Conservation (phyloP, 2,113 vertebrate species). For the Pardalotus punctatus region DNA sequence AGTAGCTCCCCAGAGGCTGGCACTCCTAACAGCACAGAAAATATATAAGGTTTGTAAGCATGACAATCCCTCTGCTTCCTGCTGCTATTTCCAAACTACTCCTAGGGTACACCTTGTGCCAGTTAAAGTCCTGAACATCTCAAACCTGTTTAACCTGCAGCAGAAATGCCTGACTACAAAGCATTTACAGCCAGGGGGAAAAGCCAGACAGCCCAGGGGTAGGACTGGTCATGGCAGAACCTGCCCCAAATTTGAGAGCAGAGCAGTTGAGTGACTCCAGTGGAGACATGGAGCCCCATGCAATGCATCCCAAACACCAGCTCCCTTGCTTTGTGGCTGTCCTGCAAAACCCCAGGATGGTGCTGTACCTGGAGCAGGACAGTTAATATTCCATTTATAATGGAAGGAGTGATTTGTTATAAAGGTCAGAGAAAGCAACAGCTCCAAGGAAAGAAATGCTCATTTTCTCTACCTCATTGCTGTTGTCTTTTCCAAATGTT, state of each 20-base stretch:
- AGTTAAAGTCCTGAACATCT: neutral
- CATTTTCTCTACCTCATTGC: neutral
- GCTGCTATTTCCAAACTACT: neutral
- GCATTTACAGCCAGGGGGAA: neutral
- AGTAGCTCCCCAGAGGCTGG: neutral
- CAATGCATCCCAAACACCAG: neutral
- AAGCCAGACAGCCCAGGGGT: neutral
- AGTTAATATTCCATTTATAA: conserved; percentile 2
- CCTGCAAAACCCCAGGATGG: neutral
- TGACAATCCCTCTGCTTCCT: neutral
- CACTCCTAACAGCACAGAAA: neutral
- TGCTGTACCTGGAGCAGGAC: neutral
- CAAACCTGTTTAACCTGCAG: neutral
- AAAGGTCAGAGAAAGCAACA: conserved; percentile 3
- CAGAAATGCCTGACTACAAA: neutral
- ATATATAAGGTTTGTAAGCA: neutral
- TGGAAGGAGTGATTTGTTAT: neutral
- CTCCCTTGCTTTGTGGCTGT: neutral
- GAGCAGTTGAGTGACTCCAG: neutral
- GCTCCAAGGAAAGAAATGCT: neutral
- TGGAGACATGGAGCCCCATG: neutral
- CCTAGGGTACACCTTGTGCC: neutral
- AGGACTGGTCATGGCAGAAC: neutral
- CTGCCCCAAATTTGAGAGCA: neutral
- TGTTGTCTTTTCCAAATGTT: neutral